These are phyloP conservation scores for Drosophila trapezifrons DNA, from an alignment of 1,140 invertebrate species.

Conservation along the genomic window DNA sequence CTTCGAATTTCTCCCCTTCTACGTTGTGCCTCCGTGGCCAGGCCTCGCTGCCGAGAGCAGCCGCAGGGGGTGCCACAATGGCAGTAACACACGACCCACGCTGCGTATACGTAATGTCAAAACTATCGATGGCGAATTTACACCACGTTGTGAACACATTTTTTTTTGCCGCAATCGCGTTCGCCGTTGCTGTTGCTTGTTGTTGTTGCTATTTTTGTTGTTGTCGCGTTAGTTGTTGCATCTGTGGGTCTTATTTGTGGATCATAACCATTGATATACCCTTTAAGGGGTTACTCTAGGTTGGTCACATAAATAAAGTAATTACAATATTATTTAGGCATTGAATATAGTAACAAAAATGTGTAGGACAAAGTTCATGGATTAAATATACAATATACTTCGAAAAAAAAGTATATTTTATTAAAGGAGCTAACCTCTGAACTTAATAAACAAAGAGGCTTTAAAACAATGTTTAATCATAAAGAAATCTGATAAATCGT, in stretches of 20 bases:
- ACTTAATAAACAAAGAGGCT: too few species aligned
- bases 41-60: conserved; percentile 23
- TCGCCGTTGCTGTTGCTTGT: conserved; percentile 6
- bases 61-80: conserved; percentile 46
- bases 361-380: too few species aligned
- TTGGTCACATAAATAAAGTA: not conserved
- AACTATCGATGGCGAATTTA: conserved; percentile 77
- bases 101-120: conserved; percentile 74
- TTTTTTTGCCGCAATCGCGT: conserved; percentile 21
- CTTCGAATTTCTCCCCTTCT: conserved; percentile 14
- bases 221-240: conserved; percentile 63
- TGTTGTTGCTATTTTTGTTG: too few species aligned
- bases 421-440: too few species aligned
- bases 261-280: conserved; percentile 13
- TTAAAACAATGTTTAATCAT: too few species aligned
- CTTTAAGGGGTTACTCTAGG: too few species aligned
- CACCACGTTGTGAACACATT: conserved; percentile 59
- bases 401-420: too few species aligned
- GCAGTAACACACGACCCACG: conserved; percentile 38
- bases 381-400: too few species aligned
- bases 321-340: not conserved
- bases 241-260: conserved; percentile 49
- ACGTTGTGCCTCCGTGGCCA: conserved; percentile 13
- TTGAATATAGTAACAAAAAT: not conserved
- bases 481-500: too few species aligned